phyloP scores from a whole-genome alignment of 2,113 vertebrate genomes.

The Centropus bengalensis region DNA sequence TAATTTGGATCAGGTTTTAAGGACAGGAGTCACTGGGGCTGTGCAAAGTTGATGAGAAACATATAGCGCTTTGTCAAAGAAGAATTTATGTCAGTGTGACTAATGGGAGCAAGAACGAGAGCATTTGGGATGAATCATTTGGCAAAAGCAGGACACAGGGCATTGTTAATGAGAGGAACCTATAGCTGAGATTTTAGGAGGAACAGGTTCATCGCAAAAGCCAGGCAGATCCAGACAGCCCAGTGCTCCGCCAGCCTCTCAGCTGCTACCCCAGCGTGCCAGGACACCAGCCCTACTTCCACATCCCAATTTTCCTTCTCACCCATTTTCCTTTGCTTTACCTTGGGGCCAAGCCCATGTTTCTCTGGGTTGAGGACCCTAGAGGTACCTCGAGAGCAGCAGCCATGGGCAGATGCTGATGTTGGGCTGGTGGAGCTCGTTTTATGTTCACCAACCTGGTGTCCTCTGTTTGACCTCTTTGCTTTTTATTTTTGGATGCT shows the following conservation, averaged over 20 bases:
- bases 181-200: neutral
- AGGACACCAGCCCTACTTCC: neutral
- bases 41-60: neutral
- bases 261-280: fast-evolving
- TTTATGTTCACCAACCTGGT: neutral
- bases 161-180: neutral
- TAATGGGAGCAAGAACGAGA: neutral
- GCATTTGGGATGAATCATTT: neutral
- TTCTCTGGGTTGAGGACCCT: neutral
- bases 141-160: neutral
- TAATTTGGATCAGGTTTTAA: neutral
- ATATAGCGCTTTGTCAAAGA: neutral
- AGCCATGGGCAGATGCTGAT: neutral
- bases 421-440: neutral
- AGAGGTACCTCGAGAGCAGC: neutral
- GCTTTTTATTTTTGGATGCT: neutral
- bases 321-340: neutral
- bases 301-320: neutral
- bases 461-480: neutral
- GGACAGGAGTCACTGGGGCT: neutral
- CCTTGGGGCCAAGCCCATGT: neutral
- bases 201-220: neutral
- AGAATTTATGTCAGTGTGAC: neutral
- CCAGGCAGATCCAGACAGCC: neutral
- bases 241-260: neutral